Conservation (phyloP, 1,140 invertebrate species). For the Platyscapa corneri region DNA sequence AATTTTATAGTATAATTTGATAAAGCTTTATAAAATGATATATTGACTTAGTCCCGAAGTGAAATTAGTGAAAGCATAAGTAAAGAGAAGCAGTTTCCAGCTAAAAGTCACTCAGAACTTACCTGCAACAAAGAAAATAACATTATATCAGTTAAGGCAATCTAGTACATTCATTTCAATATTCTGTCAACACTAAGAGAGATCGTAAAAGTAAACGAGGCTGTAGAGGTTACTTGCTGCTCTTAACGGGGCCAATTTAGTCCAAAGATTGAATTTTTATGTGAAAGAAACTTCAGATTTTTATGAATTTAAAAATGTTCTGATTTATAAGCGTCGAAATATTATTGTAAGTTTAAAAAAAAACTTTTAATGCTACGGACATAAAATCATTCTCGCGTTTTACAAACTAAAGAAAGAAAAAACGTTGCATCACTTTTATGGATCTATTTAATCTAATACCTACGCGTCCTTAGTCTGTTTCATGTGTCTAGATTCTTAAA, state of each 20-base stretch:
- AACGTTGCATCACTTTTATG: too few relatives aligned
- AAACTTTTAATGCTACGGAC: background rate
- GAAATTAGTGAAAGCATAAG: background rate
- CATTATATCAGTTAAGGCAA: constrained; percentile 50
- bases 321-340: background rate
- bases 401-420: too few relatives aligned
- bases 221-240: constrained; percentile 19
- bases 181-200: constrained; percentile 42
- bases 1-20: too few relatives aligned
- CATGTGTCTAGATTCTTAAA: background rate
- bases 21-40: too few relatives aligned
- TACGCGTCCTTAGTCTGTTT: too few relatives aligned
- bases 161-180: constrained; percentile 53
- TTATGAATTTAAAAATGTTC: background rate
- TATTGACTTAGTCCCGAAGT: too few relatives aligned
- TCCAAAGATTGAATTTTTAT: constrained; percentile 35
- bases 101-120: constrained; percentile 53
- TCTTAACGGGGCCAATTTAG: background rate
- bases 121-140: constrained; percentile 61
- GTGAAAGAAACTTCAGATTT: background rate
- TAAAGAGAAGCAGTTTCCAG: background rate
- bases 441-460: too few relatives aligned
- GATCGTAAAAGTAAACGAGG: constrained; percentile 50
- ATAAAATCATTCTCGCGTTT: background rate
- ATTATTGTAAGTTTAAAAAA: background rate